Conservation (phyloP, 1,140 invertebrate genomes). For the Nephila pilipes region DNA sequence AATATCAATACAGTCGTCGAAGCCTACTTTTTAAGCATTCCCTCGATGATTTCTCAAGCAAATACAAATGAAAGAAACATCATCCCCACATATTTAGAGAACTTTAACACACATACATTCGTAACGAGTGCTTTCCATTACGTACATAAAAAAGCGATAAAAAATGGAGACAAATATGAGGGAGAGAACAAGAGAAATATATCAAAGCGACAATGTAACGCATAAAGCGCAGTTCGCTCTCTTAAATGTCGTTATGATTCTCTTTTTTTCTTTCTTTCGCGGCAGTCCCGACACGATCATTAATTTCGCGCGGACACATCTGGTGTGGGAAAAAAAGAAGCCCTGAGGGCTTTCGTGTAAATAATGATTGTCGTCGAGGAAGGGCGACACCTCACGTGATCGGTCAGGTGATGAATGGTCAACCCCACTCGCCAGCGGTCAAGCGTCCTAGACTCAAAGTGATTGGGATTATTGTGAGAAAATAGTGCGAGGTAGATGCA, state of each 20-base stretch:
- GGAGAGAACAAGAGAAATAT: background rate
- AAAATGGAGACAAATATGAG: background rate
- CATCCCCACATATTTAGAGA: background rate
- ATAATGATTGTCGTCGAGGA: slow-evolving; percentile 17
- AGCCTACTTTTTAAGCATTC: background rate
- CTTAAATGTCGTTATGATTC: slow-evolving; percentile 15
- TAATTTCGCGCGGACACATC: background rate
- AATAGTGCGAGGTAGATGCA: background rate
- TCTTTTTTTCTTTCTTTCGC: background rate
- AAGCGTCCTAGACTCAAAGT: no score
- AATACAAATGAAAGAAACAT: background rate
- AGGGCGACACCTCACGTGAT: slow-evolving; percentile 39
- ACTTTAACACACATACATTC: background rate
- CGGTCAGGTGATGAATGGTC: slow-evolving; percentile 22
- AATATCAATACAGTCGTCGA: background rate
- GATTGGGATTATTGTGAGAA: no score
- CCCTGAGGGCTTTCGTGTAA: background rate
- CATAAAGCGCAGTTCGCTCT: background rate
- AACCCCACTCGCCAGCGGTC: background rate
- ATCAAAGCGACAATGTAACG: background rate
- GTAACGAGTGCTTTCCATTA: background rate
- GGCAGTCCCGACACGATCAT: background rate
- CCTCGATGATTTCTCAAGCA: background rate
- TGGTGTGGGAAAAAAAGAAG: background rate
- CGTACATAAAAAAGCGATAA: background rate